A percentile compares a stretch with the other conserved stretches of the same genome.
These are phyloP conservation scores for Xerus inauris DNA, from an alignment of 2,113 vertebrate species.

Conservation along the genomic window DNA sequence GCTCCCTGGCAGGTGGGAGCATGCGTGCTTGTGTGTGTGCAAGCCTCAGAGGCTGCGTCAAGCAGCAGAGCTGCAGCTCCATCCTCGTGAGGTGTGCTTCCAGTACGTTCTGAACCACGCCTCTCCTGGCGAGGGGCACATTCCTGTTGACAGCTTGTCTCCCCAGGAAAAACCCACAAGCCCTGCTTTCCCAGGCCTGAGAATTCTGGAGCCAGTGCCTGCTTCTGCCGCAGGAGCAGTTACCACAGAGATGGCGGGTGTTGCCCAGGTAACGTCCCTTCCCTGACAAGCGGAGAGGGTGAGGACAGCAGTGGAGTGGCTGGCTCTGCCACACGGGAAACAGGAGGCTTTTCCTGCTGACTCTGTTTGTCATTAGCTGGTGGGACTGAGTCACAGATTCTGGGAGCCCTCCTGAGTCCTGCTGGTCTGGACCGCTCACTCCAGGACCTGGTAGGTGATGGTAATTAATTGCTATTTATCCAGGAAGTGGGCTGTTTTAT, in stretches of 20 bases:
- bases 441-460: constrained; percentile 25
- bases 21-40: constrained; percentile 53
- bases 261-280: constrained; percentile 80
- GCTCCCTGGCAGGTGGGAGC: constrained; percentile 54
- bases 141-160: constrained; percentile 22
- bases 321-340: constrained; percentile 26
- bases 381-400: neutral
- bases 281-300: constrained; percentile 48
- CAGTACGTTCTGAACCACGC: constrained; percentile 63
- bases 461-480: neutral
- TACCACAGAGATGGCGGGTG: constrained; percentile 76
- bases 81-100: neutral
- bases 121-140: neutral
- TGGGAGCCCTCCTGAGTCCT: neutral
- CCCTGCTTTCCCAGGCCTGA: constrained; percentile 5
- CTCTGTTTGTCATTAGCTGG: neutral
- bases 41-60: constrained; percentile 43
- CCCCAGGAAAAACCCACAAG: neutral
- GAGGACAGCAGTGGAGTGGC: constrained; percentile 39
- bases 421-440: neutral
- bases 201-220: neutral
- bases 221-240: constrained; percentile 56
- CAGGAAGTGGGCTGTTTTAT: neutral
- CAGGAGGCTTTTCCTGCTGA: constrained; percentile 27
- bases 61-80: neutral